These are phyloP conservation scores for Andrena chrysosceles DNA, from an alignment of 2,888 invertebrate species.

Conservation along the genomic window DNA sequence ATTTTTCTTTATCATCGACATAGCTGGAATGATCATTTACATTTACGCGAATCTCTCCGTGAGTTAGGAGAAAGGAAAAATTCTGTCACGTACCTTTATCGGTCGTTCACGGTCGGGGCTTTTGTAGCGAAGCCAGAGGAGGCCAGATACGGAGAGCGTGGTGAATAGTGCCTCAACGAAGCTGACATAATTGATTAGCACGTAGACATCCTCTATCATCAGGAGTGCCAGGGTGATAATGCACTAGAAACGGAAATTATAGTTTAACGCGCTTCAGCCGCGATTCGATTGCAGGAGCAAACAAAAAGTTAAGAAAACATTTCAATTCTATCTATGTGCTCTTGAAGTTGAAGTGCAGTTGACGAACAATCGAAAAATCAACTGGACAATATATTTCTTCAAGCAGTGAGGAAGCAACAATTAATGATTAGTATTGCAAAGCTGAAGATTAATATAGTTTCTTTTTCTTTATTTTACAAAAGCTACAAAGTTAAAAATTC, in stretches of 20 bases:
- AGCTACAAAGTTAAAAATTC: too few relatives aligned
- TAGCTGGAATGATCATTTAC: background rate
- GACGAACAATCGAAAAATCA: background rate
- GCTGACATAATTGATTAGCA: conserved; percentile 95
- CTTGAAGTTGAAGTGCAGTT: background rate
- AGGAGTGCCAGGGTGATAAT: conserved; percentile 92
- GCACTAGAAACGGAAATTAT: conserved; percentile 88
- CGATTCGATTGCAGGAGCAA: conserved; percentile 52
- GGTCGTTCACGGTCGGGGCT: conserved; percentile 92
- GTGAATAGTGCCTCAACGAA: conserved; percentile 97
- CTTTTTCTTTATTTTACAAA: too few relatives aligned
- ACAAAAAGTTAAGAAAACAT: conserved; percentile 39
- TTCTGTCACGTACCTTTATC: conserved; percentile 88
- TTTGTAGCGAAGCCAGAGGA: conserved; percentile 93
- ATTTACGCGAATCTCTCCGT: background rate
- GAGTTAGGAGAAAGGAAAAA: background rate
- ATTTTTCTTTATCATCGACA: background rate
- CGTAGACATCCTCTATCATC: conserved; percentile 93
- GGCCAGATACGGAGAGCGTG: conserved; percentile 92
- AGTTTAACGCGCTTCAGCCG: conserved; percentile 72
- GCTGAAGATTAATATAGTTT: too few relatives aligned
- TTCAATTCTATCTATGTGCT: background rate
- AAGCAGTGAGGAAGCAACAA: background rate
- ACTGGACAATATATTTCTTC: background rate
- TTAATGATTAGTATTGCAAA: background rate